Evolutionary conservation across 2,113 vertebrate genomes (phyloP), one percentile per base, ranked within the genome.

Genomic region (Alligator mississippiensis): DNA sequence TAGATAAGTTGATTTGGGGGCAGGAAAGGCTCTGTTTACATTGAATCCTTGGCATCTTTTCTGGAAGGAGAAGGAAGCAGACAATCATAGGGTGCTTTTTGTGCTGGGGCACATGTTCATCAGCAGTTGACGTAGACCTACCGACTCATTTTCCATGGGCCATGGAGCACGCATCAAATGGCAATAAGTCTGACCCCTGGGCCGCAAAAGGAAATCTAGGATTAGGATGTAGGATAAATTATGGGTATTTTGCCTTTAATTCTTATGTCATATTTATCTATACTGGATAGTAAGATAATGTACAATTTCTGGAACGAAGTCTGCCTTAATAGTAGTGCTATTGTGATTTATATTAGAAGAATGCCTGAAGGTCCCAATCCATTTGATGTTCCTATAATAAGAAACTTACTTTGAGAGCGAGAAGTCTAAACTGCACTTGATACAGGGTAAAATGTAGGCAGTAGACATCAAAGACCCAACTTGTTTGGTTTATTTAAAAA

Each of bases 91-190:
- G 57, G 80, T 93, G 87, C 11, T 94, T 94, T 95, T 91, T 94
- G 77, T 94, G 89, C 82, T 93, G 88, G 94, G 96, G 96, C 94
- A 95, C 77, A 76, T 68, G 80, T 94, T 92, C 94, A 93, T 92
- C 90, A 88, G 87, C 84, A 96, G 47, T 93, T 97, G 96, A 95
- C 95, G 94, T 88, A 47, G 78, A 90, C 96, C 80, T 96, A 96
- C 90, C 81, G 72, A 90, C 87, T 95, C 80, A 74, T 96, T 97
- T 95, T 92, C 72, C 75, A 78, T 89, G 95, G 96, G 90, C 94
- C 90, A 80, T 27, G 87, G 92, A 96, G 84, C 90, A 86, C 55
- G 60, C 87, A 94, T 94, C 96, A 93, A 72, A 96, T 94, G 96
- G 89, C 81, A 94, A 64, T 0, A 0, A 89, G 92, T 90, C 94